A percentile compares a stretch with the other conserved stretches of the same genome.
Evolutionary conservation across 2,888 invertebrate genomes (phyloP).

Genomic region (Abrostola triplasia): DNA sequence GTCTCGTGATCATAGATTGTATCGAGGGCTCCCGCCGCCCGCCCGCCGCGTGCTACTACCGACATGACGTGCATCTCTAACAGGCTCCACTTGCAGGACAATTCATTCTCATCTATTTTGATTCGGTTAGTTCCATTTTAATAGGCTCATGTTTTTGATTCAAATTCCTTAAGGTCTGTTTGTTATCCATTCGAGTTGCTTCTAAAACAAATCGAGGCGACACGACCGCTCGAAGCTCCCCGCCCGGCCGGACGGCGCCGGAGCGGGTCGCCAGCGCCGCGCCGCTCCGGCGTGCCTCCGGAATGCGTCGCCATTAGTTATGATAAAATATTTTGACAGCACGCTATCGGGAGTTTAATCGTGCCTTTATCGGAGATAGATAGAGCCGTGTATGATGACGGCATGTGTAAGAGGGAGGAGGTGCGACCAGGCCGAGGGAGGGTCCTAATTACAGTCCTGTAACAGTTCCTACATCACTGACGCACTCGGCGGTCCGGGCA

Average conservation of each 20-base stretch:
- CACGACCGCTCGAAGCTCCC: neutral
- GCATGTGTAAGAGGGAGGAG: neutral
- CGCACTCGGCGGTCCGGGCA: no score
- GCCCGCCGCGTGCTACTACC: neutral
- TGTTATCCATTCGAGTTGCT: neutral
- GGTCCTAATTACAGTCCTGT: no score
- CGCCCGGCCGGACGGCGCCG: neutral
- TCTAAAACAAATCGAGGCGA: neutral
- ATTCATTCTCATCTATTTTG: neutral
- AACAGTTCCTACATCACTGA: no score
- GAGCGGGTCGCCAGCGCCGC: neutral
- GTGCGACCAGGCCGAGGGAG: neutral
- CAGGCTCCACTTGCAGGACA: neutral
- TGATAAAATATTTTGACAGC: constrained; percentile 41
- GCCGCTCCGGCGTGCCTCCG: constrained; percentile 8
- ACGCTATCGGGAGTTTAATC: constrained; percentile 36
- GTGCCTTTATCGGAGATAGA: constrained; percentile 21
- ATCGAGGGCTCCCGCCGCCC: constrained; percentile 10
- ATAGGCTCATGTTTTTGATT: neutral
- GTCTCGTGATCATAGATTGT: constrained; percentile 12
- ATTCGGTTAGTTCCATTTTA: neutral
- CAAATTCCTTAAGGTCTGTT: neutral
- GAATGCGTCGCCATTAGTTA: constrained; percentile 33
- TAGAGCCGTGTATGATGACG: neutral
- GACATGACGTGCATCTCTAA: neutral